A percentile compares a stretch with the other conserved stretches of the same genome.
These are phyloP conservation scores for Calidris pygmaea DNA, from an alignment of 2,113 vertebrate genomes.

Conservation along the genomic window DNA sequence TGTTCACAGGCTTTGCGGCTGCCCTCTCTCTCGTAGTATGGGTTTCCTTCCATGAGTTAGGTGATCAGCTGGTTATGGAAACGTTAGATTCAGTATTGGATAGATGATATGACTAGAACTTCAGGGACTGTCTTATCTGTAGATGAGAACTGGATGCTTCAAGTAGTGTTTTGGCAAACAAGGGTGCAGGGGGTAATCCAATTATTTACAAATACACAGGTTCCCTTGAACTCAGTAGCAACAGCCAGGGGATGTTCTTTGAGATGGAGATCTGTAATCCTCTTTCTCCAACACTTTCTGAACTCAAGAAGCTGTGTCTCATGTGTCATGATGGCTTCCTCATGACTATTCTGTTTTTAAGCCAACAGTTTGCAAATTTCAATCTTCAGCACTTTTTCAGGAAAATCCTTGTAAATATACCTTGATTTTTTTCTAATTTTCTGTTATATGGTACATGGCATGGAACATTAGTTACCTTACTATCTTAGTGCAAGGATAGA, in stretches of 20 bases:
- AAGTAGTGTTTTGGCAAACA: background rate
- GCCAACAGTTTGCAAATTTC: background rate
- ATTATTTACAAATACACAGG: background rate
- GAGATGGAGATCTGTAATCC: background rate
- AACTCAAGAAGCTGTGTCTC: background rate
- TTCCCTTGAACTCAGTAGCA: background rate
- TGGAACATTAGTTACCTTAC: background rate
- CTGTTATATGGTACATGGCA: background rate
- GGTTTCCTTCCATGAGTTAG: background rate
- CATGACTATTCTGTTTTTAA: background rate
- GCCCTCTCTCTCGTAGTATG: background rate
- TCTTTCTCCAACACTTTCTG: background rate
- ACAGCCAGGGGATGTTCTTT: background rate
- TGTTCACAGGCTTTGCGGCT: background rate
- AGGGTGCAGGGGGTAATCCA: background rate
- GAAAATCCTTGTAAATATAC: background rate
- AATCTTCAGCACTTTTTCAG: background rate
- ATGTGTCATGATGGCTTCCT: accelerated
- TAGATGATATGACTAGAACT: background rate
- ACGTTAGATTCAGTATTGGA: background rate
- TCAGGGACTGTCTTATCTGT: too few relatives aligned
- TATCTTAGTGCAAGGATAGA: background rate
- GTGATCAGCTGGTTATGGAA: background rate
- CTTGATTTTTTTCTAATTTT: background rate
- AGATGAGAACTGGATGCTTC: background rate